Percentiles rank a stretch among this genome's conserved stretches.
Evolutionary conservation across 2,797 vertebrate genomes (phyloP).

Genomic region (Yasuhikotakia modesta): DNA sequence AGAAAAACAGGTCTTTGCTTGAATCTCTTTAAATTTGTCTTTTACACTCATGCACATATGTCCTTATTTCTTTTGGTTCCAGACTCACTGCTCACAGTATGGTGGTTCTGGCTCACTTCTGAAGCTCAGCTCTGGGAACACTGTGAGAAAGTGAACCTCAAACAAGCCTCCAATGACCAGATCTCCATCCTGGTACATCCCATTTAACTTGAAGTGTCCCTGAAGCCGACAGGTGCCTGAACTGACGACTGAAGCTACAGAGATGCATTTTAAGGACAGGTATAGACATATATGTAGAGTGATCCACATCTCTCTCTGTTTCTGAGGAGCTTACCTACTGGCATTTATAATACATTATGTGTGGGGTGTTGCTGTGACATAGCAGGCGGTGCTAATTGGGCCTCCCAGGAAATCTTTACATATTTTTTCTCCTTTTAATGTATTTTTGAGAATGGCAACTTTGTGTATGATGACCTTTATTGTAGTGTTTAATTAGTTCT

Average conservation of each 20-base stretch:
- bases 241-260: not conserved
- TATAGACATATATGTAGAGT: constrained; percentile 23
- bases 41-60: not conserved
- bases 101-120: constrained; percentile 18
- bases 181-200: constrained; percentile 55
- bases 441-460: not conserved
- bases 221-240: constrained; percentile 47
- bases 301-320: constrained; percentile 50
- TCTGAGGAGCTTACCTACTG: not conserved
- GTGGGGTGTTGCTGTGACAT: not conserved
- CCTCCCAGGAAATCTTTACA: constrained; percentile 20
- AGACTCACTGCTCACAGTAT: constrained; percentile 19
- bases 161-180: constrained; percentile 56
- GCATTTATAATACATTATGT: not conserved
- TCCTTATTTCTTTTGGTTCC: not conserved
- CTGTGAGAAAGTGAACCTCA: constrained; percentile 25
- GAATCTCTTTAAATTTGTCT: not conserved
- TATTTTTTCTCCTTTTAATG: not conserved
- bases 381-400: not conserved
- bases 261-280: constrained; percentile 39
- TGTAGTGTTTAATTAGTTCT: not conserved
- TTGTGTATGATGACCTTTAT: not conserved
- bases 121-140: constrained; percentile 31
- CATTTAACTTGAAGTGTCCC: constrained; percentile 62
- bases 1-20: not conserved